A percentile compares a stretch with the other conserved stretches of the same genome.
Conservation (phyloP, 1,140 invertebrate species). For the Pseudomyrmex sp. region DNA sequence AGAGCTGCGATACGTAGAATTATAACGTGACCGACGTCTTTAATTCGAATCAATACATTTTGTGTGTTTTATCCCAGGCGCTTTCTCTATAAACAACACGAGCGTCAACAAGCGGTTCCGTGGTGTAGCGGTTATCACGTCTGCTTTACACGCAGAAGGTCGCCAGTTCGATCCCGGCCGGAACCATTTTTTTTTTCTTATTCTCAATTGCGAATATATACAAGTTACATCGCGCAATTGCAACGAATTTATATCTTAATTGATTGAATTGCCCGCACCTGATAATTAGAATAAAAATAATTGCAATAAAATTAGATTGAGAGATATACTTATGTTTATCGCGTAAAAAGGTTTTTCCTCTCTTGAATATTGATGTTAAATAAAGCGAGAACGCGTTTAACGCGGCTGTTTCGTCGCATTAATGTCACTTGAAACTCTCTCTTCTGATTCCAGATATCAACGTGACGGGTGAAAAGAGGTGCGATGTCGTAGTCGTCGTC, state of each 20-base stretch:
- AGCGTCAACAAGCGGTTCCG: slow-evolving; percentile 59
- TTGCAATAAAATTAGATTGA: too few species aligned
- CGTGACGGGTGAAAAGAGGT: slow-evolving; percentile 39
- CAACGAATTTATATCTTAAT: background rate
- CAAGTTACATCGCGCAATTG: too few species aligned
- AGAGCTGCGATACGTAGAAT: too few species aligned
- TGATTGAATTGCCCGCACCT: too few species aligned
- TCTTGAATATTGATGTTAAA: too few species aligned
- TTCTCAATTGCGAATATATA: too few species aligned
- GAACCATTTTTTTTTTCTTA: slow-evolving; percentile 85
- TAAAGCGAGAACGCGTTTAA: too few species aligned
- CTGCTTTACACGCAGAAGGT: slow-evolving; percentile 91
- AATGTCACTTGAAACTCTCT: background rate
- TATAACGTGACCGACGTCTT: too few species aligned
- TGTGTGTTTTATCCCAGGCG: background rate
- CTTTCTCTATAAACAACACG: background rate
- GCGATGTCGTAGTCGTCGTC: slow-evolving; percentile 73
- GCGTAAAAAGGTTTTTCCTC: too few species aligned
- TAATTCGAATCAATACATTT: background rate
- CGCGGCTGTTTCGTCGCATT: too few species aligned
- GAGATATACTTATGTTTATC: too few species aligned
- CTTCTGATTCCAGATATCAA: slow-evolving; percentile 67
- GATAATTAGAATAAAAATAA: too few species aligned
- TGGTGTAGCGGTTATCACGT: slow-evolving; percentile 78
- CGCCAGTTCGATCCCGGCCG: slow-evolving; percentile 93